Evolutionary conservation across 2,113 vertebrate genomes (phyloP).

Genomic region (Lates calcarifer): DNA sequence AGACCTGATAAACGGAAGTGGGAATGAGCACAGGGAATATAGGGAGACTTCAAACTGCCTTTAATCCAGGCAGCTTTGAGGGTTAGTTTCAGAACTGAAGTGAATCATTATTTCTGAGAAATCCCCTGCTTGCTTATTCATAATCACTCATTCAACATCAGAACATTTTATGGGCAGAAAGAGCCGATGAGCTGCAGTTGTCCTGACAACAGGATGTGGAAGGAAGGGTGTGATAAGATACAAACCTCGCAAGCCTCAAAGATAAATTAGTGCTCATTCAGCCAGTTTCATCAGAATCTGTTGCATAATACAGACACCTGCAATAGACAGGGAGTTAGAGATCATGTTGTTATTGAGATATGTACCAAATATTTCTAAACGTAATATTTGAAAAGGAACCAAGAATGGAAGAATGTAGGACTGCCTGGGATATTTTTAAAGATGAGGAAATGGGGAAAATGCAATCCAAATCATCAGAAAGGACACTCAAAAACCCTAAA

Average conservation of each 20-base stretch:
- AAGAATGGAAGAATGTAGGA: neutral
- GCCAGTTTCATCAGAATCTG: neutral
- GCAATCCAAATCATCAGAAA: too few species aligned
- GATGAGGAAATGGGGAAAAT: neutral
- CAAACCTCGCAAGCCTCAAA: neutral
- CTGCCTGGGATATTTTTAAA: neutral
- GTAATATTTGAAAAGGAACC: neutral
- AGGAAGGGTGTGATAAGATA: neutral
- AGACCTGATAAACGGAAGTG: constrained; percentile 41
- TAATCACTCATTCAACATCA: neutral
- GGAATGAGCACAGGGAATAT: neutral
- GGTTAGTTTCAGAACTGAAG: neutral
- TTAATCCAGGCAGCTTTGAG: constrained; percentile 2
- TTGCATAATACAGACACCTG: neutral
- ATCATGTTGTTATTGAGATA: neutral
- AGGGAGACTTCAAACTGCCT: constrained; percentile 14
- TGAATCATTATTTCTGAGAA: constrained; percentile 38
- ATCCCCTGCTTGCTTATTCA: neutral
- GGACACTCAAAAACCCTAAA: too few species aligned
- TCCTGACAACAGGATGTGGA: constrained; percentile 33
- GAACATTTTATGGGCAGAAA: neutral
- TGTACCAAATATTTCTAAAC: neutral
- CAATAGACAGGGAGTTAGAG: neutral
- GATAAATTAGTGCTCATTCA: neutral
- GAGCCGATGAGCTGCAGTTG: neutral